Evolutionary conservation across 1,140 invertebrate genomes (phyloP).

Genomic region (Coelopa frigida): DNA sequence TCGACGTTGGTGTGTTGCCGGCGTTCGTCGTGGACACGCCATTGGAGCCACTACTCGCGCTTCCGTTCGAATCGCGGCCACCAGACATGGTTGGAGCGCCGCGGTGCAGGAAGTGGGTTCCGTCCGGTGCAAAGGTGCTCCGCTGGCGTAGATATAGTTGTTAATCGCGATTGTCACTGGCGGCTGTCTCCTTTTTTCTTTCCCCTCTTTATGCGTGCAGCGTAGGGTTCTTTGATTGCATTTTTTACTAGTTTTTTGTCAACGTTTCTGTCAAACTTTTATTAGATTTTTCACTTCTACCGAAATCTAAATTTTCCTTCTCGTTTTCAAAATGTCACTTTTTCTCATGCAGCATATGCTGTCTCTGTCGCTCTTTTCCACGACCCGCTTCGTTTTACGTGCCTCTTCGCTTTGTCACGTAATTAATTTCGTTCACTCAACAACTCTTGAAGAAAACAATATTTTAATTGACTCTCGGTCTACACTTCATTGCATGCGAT

Average conservation of each 20-base stretch:
- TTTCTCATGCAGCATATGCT: conserved; percentile 7
- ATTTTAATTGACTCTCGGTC: no score
- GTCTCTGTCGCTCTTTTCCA: neutral
- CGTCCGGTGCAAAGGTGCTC: neutral
- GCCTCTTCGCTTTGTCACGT: conserved; percentile 4
- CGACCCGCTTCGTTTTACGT: neutral
- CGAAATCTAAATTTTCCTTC: no score
- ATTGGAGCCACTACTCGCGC: conserved; percentile 6
- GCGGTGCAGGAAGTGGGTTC: no score
- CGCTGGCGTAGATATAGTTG: no score
- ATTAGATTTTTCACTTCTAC: no score
- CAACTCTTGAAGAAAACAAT: no score
- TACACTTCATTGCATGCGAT: no score
- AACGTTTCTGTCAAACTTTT: conserved; percentile 1
- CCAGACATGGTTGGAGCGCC: conserved; percentile 26
- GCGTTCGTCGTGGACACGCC: conserved; percentile 10
- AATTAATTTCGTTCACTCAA: conserved; percentile 1
- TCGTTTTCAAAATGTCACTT: conserved; percentile 8
- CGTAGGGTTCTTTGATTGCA: conserved; percentile 7
- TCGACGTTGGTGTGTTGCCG: conserved; percentile 20
- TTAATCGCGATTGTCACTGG: neutral
- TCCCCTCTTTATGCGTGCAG: neutral
- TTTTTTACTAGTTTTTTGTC: conserved; percentile 4
- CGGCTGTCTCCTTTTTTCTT: neutral
- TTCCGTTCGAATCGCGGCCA: conserved; percentile 33